Percentiles rank a stretch among this genome's conserved stretches.
Conservation (phyloP, 2,888 invertebrate species). For the Neoascia interrupta region DNA sequence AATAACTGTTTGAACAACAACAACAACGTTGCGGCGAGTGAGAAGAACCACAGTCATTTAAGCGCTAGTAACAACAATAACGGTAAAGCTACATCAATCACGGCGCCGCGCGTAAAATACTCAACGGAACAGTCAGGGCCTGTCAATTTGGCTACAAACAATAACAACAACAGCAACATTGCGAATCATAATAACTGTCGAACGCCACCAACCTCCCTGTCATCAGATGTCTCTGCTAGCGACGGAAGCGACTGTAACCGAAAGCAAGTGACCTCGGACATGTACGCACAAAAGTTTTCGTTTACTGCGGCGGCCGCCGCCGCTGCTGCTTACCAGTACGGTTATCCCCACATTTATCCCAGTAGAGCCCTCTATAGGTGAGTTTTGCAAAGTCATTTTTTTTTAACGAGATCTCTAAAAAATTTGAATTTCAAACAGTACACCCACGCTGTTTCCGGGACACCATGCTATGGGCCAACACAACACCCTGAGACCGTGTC, state of each 20-base stretch:
- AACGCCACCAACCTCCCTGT: conserved; percentile 54
- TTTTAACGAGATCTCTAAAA: background rate
- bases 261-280: conserved; percentile 59
- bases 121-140: conserved; percentile 72
- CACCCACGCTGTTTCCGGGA: conserved; percentile 69
- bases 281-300: conserved; percentile 70
- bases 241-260: conserved; percentile 50
- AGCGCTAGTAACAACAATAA: conserved; percentile 43
- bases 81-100: conserved; percentile 31
- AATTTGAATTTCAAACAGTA: conserved; percentile 11
- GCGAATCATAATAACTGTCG: conserved; percentile 37
- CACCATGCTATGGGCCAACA: conserved; percentile 67
- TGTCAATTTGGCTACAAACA: conserved; percentile 74
- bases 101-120: conserved; percentile 59
- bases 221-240: conserved; percentile 20
- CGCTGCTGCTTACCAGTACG: conserved; percentile 72
- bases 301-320: conserved; percentile 66
- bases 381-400: conserved; percentile 56
- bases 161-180: conserved; percentile 63
- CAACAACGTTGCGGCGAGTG: conserved; percentile 30
- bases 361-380: conserved; percentile 73
- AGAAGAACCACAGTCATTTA: too few species aligned
- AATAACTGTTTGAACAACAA: conserved; percentile 41
- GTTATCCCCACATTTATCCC: conserved; percentile 73
- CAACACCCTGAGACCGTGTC: conserved; percentile 70